These are phyloP conservation scores for Hyles lineata DNA, from an alignment of 2,888 invertebrate species.

Conservation along the genomic window DNA sequence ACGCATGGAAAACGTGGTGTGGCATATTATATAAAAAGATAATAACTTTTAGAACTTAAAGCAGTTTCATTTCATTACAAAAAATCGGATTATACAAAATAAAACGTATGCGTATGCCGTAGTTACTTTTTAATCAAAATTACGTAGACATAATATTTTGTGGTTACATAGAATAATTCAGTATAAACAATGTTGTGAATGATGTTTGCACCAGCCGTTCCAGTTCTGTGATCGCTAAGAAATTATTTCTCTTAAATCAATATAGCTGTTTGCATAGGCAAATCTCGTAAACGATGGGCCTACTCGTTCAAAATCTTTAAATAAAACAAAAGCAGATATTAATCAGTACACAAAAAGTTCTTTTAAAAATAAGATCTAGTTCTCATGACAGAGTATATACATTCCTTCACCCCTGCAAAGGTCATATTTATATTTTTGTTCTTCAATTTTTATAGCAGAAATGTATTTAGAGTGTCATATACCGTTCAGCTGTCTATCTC, in stretches of 20 bases:
- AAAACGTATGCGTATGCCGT: constrained; percentile 48
- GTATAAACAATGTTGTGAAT: constrained; percentile 79
- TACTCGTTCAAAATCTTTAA: constrained; percentile 62
- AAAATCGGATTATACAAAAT: neutral
- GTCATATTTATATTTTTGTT: constrained; percentile 31
- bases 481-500: constrained; percentile 47
- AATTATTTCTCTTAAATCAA: constrained; percentile 70
- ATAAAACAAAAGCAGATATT: constrained; percentile 69
- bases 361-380: constrained; percentile 61
- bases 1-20: no score
- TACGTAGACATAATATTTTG: constrained; percentile 83
- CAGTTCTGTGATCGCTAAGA: constrained; percentile 65
- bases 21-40: no score
- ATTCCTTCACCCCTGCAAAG: constrained; percentile 25
- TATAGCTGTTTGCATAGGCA: constrained; percentile 60
- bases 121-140: constrained; percentile 80
- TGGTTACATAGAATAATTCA: constrained; percentile 83
- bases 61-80: neutral
- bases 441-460: constrained; percentile 38
- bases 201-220: constrained; percentile 73
- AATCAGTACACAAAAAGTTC: constrained; percentile 67
- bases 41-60: no score
- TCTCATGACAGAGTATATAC: constrained; percentile 71
- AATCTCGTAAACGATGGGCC: constrained; percentile 58
- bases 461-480: constrained; percentile 70